A percentile compares a stretch with the other conserved stretches of the same genome.
Conservation (phyloP, 92 coral and sea anemone genomes). For the Palythoa grandiflora region DNA sequence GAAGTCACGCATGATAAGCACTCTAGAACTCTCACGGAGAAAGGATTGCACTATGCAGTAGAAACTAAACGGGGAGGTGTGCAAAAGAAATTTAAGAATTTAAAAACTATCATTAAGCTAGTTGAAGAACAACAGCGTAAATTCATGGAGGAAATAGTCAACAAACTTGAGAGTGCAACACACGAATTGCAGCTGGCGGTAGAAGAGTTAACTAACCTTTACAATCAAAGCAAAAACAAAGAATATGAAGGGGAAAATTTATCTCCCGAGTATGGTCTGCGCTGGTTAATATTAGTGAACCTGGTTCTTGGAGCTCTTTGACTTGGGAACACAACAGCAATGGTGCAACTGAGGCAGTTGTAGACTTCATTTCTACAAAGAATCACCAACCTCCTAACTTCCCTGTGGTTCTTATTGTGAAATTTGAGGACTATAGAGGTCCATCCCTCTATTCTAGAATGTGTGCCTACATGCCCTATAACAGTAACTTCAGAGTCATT, state of each 20-base stretch:
- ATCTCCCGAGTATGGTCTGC: too few relatives aligned
- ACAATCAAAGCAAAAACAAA: constrained; percentile 13
- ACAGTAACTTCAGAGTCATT: too few relatives aligned
- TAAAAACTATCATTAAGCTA: constrained; percentile 9
- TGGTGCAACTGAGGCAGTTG: too few relatives aligned
- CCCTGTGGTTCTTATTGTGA: too few relatives aligned
- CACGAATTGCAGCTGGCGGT: neutral
- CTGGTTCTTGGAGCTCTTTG: too few relatives aligned
- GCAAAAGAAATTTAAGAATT: neutral
- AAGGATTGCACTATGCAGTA: constrained; percentile 18
- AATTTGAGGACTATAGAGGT: too few relatives aligned
- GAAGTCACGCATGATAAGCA: constrained; percentile 33
- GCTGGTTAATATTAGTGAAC: too few relatives aligned
- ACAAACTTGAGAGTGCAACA: constrained; percentile 18
- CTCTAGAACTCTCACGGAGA: constrained; percentile 20
- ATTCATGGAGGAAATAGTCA: neutral
- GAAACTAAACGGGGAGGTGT: neutral
- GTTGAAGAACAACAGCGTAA: neutral
- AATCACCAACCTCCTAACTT: too few relatives aligned
- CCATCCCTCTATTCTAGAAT: too few relatives aligned
- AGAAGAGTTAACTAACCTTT: constrained; percentile 4
- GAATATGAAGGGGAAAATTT: constrained; percentile 26
- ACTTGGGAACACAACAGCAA: too few relatives aligned
- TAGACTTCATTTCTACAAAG: too few relatives aligned
- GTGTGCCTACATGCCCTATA: too few relatives aligned